Evolutionary conservation across 2,113 vertebrate genomes (phyloP).

Genomic region (Sinocyclocheilus anophthalmus): DNA sequence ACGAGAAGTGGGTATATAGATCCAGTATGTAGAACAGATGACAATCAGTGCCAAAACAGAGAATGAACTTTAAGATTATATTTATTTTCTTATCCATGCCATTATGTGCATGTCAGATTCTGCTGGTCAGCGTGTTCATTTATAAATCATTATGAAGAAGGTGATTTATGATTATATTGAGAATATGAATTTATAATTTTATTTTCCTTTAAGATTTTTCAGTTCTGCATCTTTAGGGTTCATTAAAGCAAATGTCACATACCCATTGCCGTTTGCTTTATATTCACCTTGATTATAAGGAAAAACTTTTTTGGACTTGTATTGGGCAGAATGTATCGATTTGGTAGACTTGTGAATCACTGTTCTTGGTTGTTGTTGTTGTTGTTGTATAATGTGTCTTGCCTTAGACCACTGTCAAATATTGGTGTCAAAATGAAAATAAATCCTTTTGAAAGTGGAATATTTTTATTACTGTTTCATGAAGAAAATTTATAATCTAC

Average conservation of each 20-base stretch:
- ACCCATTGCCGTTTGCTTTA: constrained; percentile 7
- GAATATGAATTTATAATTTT: constrained; percentile 30
- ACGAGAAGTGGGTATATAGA: constrained; percentile 30
- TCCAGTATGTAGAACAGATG: constrained; percentile 55
- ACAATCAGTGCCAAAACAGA: constrained; percentile 74
- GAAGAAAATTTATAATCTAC: neutral
- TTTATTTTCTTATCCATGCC: constrained; percentile 78
- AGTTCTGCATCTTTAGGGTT: constrained; percentile 50
- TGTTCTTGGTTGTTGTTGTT: constrained; percentile 15
- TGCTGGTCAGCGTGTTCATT: constrained; percentile 74
- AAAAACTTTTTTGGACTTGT: constrained; percentile 8
- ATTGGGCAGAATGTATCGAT: constrained; percentile 10
- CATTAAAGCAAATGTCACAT: neutral
- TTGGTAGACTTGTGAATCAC: constrained; percentile 21
- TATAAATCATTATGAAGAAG: constrained; percentile 62
- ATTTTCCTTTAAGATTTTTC: constrained; percentile 41
- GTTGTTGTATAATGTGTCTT: constrained; percentile 28
- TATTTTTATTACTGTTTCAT: neutral
- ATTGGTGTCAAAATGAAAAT: constrained; percentile 38
- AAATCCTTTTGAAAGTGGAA: constrained; percentile 42
- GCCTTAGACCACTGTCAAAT: constrained; percentile 41
- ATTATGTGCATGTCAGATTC: constrained; percentile 66
- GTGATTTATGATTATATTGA: constrained; percentile 41
- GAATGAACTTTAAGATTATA: constrained; percentile 55
- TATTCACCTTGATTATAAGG: neutral